Percentiles rank a stretch among this genome's conserved stretches.
These are phyloP conservation scores for Cyrtorhinus lividipennis DNA, from an alignment of 1,140 invertebrate species.

Conservation along the genomic window DNA sequence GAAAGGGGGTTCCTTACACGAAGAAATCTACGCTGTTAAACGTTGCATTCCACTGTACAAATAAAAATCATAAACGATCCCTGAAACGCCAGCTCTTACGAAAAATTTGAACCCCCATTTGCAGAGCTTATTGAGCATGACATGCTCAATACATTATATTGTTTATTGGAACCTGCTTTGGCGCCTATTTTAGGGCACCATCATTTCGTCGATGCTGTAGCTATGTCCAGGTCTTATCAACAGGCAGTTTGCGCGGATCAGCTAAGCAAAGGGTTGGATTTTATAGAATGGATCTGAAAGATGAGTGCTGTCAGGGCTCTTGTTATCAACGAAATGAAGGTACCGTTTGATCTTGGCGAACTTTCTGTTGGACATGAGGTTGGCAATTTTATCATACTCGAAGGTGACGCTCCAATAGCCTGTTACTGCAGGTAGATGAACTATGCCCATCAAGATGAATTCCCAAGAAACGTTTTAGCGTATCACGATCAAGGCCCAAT, in stretches of 20 bases:
- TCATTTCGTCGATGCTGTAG: background rate
- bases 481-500: no score
- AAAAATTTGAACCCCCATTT: background rate
- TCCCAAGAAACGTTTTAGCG: background rate
- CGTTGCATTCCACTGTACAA: background rate
- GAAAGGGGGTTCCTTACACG: background rate
- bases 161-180: background rate
- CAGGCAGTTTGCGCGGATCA: background rate
- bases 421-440: conserved; percentile 17
- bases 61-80: background rate
- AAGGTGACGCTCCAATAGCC: conserved; percentile 25
- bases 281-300: background rate
- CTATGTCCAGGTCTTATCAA: background rate
- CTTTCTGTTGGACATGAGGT: background rate
- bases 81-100: background rate
- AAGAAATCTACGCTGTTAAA: background rate
- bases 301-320: background rate
- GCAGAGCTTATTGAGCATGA: background rate
- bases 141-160: no score
- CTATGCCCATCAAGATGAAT: conserved; percentile 22
- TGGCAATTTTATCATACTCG: conserved; percentile 18
- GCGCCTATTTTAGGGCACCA: background rate
- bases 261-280: background rate
- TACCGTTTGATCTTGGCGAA: background rate
- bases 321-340: background rate